Evolutionary conservation across 2,797 vertebrate genomes (phyloP), one percentile per base, ranked within the genome.

Genomic region (Rhynchonycteris naso): DNA sequence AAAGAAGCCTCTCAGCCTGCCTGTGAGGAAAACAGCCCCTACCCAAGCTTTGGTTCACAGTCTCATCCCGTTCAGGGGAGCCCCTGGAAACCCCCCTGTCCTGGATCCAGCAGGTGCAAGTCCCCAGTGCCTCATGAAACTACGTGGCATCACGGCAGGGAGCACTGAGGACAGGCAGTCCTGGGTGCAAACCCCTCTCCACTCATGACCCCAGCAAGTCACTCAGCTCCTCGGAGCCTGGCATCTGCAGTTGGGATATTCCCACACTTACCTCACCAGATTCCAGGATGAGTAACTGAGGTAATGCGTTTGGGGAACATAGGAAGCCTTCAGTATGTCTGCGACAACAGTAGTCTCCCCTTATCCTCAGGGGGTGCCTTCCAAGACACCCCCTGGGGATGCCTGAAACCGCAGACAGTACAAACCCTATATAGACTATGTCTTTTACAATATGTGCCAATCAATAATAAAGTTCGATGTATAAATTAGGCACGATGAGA

Each of bases 81-180:
- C 43, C 28, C 22, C 24, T 43, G 35, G 72, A 63, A 43, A 21
- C 16, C 22, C 47, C 24, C 30, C 5, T 11, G 5, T 43, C 18
- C 76, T 52, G 16, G 43, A 52, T 14, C 21, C 26, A 52, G 43
- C 0, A 0, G 12, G 16, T 0, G 13, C 28, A 71, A 58, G 50
- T 26, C 84, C 75, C 71, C 56, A 43, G 6, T 8, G 35, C 52
- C 52, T 50, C 47, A 3, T 11, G 52, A 24, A 66, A 47, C 38
- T 11, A 7, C 13, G 12, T 68, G 26, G 33, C 52, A 3, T 21
- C 1, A 2, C 18, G 11, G 15, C 68, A 22, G 58, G 47, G 52
- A 50, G 7, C 28, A 43, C 12, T 50, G 76, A 78, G 47, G 10
- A n/a, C n/a, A 84, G 43, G 72, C 43, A 38, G 58, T 30, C 33